These are phyloP conservation scores for Nasalis larvatus DNA, from an alignment of 2,113 vertebrate genomes.

Conservation along the genomic window DNA sequence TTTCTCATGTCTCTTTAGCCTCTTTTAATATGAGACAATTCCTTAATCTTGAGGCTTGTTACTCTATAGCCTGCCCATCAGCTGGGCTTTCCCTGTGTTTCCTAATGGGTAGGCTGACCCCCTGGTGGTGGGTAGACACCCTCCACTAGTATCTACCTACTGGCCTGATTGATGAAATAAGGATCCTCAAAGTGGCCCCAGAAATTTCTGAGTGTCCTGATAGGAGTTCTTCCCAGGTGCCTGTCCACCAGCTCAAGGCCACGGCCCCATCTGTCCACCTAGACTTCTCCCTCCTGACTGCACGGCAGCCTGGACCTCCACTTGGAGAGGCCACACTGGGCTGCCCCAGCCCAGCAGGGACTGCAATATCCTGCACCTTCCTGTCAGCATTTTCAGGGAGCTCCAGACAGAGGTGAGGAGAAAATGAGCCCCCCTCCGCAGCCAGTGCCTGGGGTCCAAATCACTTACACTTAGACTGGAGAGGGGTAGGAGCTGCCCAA, in stretches of 20 bases:
- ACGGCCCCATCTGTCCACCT: rapidly evolving
- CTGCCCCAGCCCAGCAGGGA: no score
- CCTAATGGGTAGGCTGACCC: no score
- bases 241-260: background rate
- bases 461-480: no score
- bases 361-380: no score
- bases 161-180: no score
- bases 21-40: background rate
- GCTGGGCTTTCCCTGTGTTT: background rate
- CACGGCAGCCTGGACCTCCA: no score
- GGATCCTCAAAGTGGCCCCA: background rate
- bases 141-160: background rate
- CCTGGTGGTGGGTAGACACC: no score
- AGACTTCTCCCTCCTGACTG: background rate
- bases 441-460: background rate
- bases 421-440: background rate
- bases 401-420: background rate
- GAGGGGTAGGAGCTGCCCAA: no score
- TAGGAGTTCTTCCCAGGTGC: no score
- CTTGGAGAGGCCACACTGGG: background rate
- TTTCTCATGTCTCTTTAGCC: no score
- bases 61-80: background rate
- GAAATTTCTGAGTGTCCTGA: background rate
- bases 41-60: background rate
- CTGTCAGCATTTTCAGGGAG: background rate